A percentile compares a stretch with the other conserved stretches of the same genome.
Evolutionary conservation across 1,140 invertebrate species (phyloP).

Genomic region (Bombus affinis): DNA sequence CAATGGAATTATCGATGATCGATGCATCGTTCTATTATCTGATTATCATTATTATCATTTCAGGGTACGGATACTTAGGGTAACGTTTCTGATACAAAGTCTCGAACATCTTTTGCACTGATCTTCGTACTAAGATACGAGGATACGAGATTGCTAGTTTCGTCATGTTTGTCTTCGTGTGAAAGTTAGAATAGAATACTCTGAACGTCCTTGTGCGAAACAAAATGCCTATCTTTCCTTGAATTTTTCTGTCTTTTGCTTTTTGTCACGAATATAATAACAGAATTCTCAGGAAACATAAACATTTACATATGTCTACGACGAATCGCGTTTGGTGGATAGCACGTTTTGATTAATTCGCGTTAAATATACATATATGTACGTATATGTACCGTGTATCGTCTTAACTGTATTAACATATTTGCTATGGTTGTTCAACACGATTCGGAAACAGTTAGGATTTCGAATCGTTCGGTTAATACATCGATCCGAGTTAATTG

Average conservation of each 20-base stretch:
- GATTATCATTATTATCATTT: too few species aligned
- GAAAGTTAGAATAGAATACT: constrained; percentile 51
- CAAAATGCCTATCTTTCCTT: constrained; percentile 30
- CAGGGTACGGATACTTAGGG: not conserved
- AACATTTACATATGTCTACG: not conserved
- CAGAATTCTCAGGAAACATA: too few species aligned
- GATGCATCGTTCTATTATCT: not conserved
- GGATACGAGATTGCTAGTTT: constrained; percentile 31
- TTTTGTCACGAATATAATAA: not conserved
- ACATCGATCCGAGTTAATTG: constrained; percentile 40
- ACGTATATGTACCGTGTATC: not conserved
- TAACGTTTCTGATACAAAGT: not conserved
- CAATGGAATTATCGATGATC: not conserved
- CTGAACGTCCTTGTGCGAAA: constrained; percentile 53
- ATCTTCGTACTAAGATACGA: not conserved
- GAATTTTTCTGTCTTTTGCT: not conserved
- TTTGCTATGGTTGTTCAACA: not conserved
- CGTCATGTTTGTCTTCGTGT: constrained; percentile 49
- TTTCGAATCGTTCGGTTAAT: constrained; percentile 35
- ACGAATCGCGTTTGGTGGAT: not conserved
- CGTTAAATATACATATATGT: not conserved
- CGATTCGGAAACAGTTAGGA: not conserved
- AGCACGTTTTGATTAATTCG: not conserved
- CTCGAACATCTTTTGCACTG: not conserved
- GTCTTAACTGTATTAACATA: constrained; percentile 5